Base-by-base conservation (phyloP, 2,113 vertebrate species). In the Onychorhynchus coronatus region DNA sequence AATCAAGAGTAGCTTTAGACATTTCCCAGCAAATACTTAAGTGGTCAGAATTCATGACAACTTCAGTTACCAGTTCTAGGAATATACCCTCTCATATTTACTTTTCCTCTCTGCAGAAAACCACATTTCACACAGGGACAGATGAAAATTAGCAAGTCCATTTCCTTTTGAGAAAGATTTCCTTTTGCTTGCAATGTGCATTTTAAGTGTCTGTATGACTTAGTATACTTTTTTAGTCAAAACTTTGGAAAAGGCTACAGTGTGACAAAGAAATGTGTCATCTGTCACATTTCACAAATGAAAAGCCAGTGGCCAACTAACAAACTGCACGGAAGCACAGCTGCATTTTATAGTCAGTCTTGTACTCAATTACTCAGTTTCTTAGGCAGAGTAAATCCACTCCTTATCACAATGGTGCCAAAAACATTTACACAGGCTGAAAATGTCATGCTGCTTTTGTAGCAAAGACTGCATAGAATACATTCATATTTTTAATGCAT, bases 11-110 rank as follows among this genome's bases (percentile, higher is more conserved):
- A 87, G 31, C 23, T 59, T 91, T 56, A 85, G 66, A 88, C 52
- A 39, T 63, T 94, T 91, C 21, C 28, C 44, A 84, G 91, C 55
- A 95, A 93, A 91, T 46, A 65, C 19, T 66, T 95, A 80, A 73
- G 75, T 77, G 14, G 50, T 71, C 13, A 91, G 80, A 79, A 93
- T 91, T 75, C 78, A 42, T 80, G 94, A 91, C 77, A 91, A 93
- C 42, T 94, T 97, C 88, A 95, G 81, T 96, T 89, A 95, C 33
- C 23, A 67, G 14, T 90, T 88, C 42, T 55, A 91, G 61, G 5
- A 66, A 95, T 95, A 95, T n/a, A 35, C 55, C 59, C 68, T 89
- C 85, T 96, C 39, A 20, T 79, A 67, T 85, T 94, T 92, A 94
- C 50, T 91, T 92, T 50, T 37, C 81, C 5, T 58, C 24, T 85